Evolutionary conservation across 2,797 vertebrate genomes (phyloP).

Genomic region (Brotula barbata): DNA sequence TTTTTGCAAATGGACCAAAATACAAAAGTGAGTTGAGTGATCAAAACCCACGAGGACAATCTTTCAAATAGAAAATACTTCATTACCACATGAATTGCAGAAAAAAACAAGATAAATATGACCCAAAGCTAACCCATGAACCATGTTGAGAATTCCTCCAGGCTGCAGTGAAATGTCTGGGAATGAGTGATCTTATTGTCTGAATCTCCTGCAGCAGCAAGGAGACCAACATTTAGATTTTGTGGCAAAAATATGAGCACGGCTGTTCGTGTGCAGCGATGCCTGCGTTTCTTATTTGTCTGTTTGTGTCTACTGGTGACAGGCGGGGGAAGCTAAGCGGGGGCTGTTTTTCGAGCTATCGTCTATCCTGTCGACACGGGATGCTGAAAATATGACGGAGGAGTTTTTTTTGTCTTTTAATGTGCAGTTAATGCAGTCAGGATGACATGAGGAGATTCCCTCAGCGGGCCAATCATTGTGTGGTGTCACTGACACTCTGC

Average conservation of each 20-base stretch:
- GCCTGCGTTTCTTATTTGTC: constrained; percentile 16
- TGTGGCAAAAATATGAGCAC: constrained; percentile 11
- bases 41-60: background rate
- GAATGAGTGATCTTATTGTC: background rate
- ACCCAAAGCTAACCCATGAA: background rate
- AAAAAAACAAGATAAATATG: background rate
- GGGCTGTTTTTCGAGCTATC: constrained; percentile 32
- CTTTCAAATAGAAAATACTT: too few species aligned
- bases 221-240: constrained; percentile 3
- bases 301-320: constrained; percentile 25
- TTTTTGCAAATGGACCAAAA: background rate
- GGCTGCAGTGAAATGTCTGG: background rate
- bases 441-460: constrained; percentile 29
- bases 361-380: constrained; percentile 30
- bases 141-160: background rate
- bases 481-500: constrained; percentile 1
- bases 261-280: constrained; percentile 21
- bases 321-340: constrained; percentile 18
- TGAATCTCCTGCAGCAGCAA: background rate
- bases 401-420: constrained; percentile 34
- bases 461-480: constrained; percentile 12
- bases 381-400: constrained; percentile 18
- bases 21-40: background rate
- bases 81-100: background rate
- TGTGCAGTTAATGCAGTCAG: constrained; percentile 42